Percentiles rank a stretch among this genome's conserved stretches.
Conservation (phyloP, 2,888 invertebrate genomes). For the Philhelius pedissequus region DNA sequence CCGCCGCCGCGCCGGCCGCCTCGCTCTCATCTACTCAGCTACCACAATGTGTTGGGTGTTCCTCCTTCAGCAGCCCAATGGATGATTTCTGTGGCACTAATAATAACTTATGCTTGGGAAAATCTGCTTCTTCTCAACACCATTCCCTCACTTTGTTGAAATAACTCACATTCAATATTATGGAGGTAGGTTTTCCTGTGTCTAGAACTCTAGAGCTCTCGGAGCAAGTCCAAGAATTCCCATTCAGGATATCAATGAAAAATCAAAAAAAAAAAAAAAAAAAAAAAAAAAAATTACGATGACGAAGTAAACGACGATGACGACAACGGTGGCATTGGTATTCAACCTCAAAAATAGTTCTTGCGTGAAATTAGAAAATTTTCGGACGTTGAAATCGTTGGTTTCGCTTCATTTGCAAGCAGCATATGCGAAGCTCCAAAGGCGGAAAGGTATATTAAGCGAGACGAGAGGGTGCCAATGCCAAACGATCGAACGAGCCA, state of each 20-base stretch:
- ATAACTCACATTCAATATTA: conserved; percentile 64
- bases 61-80: not conserved
- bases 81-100: conserved; percentile 66
- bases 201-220: not conserved
- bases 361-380: conserved; percentile 77
- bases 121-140: conserved; percentile 36
- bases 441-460: not conserved
- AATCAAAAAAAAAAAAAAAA: not conserved
- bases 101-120: conserved; percentile 68
- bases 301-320: not conserved
- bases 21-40: not conserved
- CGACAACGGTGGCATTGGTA: conserved; percentile 38
- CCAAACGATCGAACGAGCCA: no score
- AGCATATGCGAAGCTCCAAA: not conserved
- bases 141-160: not conserved
- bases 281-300: not conserved
- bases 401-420: conserved; percentile 67
- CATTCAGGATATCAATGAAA: not conserved
- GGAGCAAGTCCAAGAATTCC: not conserved
- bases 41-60: not conserved
- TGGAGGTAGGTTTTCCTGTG: not conserved
- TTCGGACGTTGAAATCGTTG: conserved; percentile 58
- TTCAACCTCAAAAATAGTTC: conserved; percentile 77
- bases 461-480: not conserved
- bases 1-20: not conserved